Conservation (phyloP, 2,888 invertebrate genomes). For the Plebejus argus region DNA sequence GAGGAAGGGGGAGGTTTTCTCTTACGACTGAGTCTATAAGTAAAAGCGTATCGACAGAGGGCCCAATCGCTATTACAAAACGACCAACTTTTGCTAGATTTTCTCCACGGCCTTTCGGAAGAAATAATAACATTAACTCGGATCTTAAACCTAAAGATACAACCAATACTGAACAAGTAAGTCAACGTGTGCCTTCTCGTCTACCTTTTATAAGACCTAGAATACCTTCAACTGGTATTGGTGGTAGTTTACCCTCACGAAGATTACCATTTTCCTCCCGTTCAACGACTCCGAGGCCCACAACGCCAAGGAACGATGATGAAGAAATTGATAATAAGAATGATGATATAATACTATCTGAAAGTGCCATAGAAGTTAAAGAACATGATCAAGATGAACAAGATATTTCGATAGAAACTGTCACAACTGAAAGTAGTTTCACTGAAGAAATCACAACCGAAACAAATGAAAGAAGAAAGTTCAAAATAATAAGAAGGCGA, state of each 20-base stretch:
- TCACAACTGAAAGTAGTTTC: slow-evolving; percentile 48
- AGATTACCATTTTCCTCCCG: slow-evolving; percentile 61
- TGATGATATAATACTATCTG: slow-evolving; percentile 73
- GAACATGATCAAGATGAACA: slow-evolving; percentile 61
- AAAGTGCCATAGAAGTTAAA: slow-evolving; percentile 73
- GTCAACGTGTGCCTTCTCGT: slow-evolving; percentile 53
- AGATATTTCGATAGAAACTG: slow-evolving; percentile 52
- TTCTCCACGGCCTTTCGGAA: slow-evolving; percentile 69
- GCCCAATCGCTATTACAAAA: slow-evolving; percentile 50
- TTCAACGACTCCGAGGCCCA: slow-evolving; percentile 54
- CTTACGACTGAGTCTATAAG: slow-evolving; percentile 55
- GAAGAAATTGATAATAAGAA: slow-evolving; percentile 60
- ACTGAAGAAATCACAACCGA: slow-evolving; percentile 56
- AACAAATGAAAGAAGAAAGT: slow-evolving; percentile 62
- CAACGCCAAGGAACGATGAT: slow-evolving; percentile 50
- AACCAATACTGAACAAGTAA: slow-evolving; percentile 46
- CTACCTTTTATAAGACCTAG: slow-evolving; percentile 49
- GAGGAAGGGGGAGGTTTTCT: slow-evolving; percentile 65
- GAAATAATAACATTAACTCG: slow-evolving; percentile 47
- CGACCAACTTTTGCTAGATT: slow-evolving; percentile 67
- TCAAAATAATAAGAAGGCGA: slow-evolving; percentile 64
- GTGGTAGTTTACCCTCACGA: slow-evolving; percentile 53
- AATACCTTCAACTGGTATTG: slow-evolving; percentile 47
- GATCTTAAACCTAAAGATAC: slow-evolving; percentile 45
- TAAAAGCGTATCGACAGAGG: slow-evolving; percentile 48